These are phyloP conservation scores for Pteria penguin DNA, from an alignment of 2,888 invertebrate genomes.

Conservation along the genomic window DNA sequence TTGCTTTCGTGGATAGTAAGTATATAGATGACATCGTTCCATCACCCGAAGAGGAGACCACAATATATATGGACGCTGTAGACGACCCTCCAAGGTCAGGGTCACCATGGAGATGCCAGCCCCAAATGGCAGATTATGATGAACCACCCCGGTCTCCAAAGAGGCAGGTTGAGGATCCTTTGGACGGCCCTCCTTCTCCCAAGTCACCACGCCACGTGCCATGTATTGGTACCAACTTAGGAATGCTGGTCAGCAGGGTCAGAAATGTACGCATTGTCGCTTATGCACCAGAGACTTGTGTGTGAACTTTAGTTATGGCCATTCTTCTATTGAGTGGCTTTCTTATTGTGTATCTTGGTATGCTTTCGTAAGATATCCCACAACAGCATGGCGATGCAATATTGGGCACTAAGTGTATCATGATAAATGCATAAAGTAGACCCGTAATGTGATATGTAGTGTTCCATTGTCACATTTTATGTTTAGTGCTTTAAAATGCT, in stretches of 20 bases:
- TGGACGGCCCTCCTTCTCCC: slow-evolving; percentile 50
- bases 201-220: slow-evolving; percentile 59
- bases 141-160: slow-evolving; percentile 39
- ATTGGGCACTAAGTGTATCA: too few species aligned
- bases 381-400: too few species aligned
- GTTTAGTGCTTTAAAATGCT: too few species aligned
- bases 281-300: slow-evolving; percentile 74
- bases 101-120: slow-evolving; percentile 4
- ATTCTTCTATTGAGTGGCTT: neutral
- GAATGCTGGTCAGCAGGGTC: slow-evolving; percentile 70
- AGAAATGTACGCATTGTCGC: slow-evolving; percentile 73
- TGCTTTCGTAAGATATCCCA: too few species aligned
- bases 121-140: slow-evolving; percentile 34
- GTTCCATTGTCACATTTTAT: too few species aligned
- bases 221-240: slow-evolving; percentile 71
- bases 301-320: slow-evolving; percentile 34
- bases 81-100: slow-evolving; percentile 30
- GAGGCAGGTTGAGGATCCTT: slow-evolving; percentile 36
- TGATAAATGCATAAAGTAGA: too few species aligned
- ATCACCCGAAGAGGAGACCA: slow-evolving; percentile 59
- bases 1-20: slow-evolving; percentile 59
- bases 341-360: neutral
- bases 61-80: slow-evolving; percentile 46
- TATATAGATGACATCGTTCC: slow-evolving; percentile 66
- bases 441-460: too few species aligned